Base-by-base conservation (phyloP, 2,113 vertebrate species). In the Mystacornis crossleyi region DNA sequence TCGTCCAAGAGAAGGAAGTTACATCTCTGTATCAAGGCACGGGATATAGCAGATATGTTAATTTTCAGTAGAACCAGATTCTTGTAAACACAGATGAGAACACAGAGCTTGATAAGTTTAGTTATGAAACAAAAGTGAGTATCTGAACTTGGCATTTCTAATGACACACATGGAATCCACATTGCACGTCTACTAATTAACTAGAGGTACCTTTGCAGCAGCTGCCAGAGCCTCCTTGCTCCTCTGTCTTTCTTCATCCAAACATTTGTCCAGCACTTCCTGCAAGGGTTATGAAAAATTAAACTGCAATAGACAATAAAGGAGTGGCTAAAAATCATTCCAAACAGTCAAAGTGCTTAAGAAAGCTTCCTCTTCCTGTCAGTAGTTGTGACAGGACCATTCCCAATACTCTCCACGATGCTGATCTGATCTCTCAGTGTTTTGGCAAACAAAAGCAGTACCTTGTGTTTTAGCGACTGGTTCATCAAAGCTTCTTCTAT, bases 381-480 rank as follows among this genome's bases (percentile, higher is more conserved):
- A 67, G 4, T n/a, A 43, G n/a, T 1, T 50, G 9, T 31, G 65
- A 89, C 18, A 42, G 47, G 38, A 72, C 51, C 9, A 48, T 48
- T 73, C 45, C 18, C 26, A 85, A 50, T 24, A 19, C 80, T 31
- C 18, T 60, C 47, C 25, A 33, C 0, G 1, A n/a, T 81, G 20
- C 12, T 64, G 33, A 58, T 14, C 15, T 72, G 20, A 78, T 15
- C 12, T 7, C 12, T 9, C 33, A 18, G 17, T 45, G 66, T 34
- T 64, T 51, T 48, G 48, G 12, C 33, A 91, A 88, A 29, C 42
- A 81, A 57, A 81, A 81, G 14, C n/a, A 77, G 62, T 97, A 98
- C 98, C 98, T 98, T 98, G 71, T 98, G 97, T 20, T 97, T 97
- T 70, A 97, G 88, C 0, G 96, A 97, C 19, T 98, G 98, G 53